A percentile compares a stretch with the other conserved stretches of the same genome.
These are phyloP conservation scores for Catonia carolina DNA, from an alignment of 2,888 invertebrate genomes.

Conservation along the genomic window DNA sequence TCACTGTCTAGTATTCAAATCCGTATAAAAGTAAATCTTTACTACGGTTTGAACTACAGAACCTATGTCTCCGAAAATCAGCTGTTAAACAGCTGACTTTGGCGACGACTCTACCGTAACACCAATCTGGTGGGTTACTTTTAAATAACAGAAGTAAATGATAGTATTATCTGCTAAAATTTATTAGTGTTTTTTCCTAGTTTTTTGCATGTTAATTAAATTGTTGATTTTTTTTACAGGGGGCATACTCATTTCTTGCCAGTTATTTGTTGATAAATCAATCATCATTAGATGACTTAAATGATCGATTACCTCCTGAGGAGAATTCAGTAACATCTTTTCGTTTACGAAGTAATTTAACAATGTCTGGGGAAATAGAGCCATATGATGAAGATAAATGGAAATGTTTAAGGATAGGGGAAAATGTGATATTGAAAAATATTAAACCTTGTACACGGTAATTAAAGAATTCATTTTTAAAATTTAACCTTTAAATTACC, in stretches of 20 bases:
- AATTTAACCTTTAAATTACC: no score
- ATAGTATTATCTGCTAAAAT: no score
- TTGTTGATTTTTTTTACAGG: conserved; percentile 44
- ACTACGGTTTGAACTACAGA: no score
- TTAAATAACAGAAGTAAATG: no score
- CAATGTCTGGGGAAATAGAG: conserved; percentile 50
- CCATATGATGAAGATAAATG: conserved; percentile 63
- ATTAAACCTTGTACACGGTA: conserved; percentile 60
- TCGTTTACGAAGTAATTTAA: conserved; percentile 64
- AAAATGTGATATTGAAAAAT: conserved; percentile 53
- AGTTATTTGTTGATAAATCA: conserved; percentile 61
- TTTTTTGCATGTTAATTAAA: no score
- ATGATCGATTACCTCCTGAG: conserved; percentile 45
- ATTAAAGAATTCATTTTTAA: background rate
- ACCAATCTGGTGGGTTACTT: no score
- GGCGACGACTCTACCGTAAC: no score
- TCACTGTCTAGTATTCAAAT: no score
- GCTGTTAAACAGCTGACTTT: no score
- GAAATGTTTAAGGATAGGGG: conserved; percentile 63
- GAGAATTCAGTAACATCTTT: conserved; percentile 44
- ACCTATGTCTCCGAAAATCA: no score
- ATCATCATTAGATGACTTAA: conserved; percentile 59
- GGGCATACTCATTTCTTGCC: conserved; percentile 59
- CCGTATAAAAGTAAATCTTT: no score
- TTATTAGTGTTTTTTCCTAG: no score